A percentile compares a stretch with the other conserved stretches of the same genome.
phyloP scores from a whole-genome alignment of 2,888 invertebrate species.

The Drosophila atripex region DNA sequence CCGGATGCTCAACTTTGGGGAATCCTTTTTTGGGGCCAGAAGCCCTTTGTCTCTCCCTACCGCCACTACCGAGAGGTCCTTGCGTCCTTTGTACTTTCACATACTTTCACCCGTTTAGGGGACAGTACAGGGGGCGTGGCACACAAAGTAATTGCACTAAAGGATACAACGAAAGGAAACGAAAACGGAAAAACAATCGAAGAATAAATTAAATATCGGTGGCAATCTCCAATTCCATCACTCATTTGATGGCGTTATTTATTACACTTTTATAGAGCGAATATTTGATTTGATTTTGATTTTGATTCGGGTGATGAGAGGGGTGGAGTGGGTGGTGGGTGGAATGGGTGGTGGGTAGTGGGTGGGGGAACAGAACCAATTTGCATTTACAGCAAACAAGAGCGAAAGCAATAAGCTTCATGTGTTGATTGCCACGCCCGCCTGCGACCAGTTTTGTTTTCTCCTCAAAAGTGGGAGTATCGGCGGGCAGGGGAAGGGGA shows the following conservation, averaged over 20 bases:
- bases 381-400: conserved; percentile 58
- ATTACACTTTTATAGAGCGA: conserved; percentile 33
- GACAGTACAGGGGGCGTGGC: conserved; percentile 10
- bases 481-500: neutral
- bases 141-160: conserved; percentile 49
- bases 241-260: conserved; percentile 33
- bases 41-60: neutral
- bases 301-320: neutral
- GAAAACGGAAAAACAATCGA: conserved; percentile 2
- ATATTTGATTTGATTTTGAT: conserved; percentile 54
- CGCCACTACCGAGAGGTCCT: neutral
- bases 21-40: neutral
- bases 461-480: neutral
- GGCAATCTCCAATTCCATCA: neutral
- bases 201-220: neutral
- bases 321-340: too few relatives aligned
- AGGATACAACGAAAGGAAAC: neutral
- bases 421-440: conserved; percentile 56
- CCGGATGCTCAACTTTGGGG: conserved; percentile 3
- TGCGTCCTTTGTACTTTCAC: neutral
- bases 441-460: conserved; percentile 12
- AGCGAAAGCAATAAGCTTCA: conserved; percentile 57
- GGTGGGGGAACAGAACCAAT: conserved; percentile 49
- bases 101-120: neutral
- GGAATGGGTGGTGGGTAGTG: too few relatives aligned